These are phyloP conservation scores for Tragelaphus buxtoni DNA, from an alignment of 2,113 vertebrate species.

Conservation along the genomic window DNA sequence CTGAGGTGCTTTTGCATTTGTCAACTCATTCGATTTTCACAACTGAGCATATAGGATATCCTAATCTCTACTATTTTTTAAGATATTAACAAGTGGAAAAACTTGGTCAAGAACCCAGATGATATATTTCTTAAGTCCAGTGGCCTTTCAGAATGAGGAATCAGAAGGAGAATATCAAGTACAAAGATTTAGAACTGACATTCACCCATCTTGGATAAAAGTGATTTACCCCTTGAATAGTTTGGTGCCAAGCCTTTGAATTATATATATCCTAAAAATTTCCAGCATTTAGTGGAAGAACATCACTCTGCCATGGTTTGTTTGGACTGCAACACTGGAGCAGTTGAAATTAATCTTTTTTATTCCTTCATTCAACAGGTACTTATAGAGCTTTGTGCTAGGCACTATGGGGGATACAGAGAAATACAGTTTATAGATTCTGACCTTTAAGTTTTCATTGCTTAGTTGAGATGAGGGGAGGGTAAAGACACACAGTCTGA, in stretches of 20 bases:
- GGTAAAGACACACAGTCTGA: neutral
- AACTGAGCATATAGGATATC: neutral
- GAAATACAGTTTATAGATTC: conserved; percentile 27
- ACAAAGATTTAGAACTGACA: neutral
- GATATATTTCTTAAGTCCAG: neutral
- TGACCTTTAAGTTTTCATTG: conserved; percentile 47
- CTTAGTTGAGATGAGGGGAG: neutral
- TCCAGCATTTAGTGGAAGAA: neutral
- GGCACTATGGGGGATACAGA: neutral
- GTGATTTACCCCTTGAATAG: neutral
- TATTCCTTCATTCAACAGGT: conserved; percentile 34
- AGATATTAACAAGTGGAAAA: neutral
- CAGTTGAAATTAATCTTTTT: conserved; percentile 38
- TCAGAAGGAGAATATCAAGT: neutral
- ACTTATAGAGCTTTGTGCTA: conserved; percentile 54
- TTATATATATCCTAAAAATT: neutral
- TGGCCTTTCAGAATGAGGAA: neutral
- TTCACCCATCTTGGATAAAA: neutral
- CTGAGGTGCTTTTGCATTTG: neutral
- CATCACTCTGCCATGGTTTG: neutral
- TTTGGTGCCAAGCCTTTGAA: conserved; percentile 21
- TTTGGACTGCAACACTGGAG: neutral
- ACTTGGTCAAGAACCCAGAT: neutral
- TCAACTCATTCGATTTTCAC: neutral
- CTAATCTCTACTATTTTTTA: neutral